Evolutionary conservation across 2,113 vertebrate genomes (phyloP).

Genomic region (Tricholaema leucomelas): DNA sequence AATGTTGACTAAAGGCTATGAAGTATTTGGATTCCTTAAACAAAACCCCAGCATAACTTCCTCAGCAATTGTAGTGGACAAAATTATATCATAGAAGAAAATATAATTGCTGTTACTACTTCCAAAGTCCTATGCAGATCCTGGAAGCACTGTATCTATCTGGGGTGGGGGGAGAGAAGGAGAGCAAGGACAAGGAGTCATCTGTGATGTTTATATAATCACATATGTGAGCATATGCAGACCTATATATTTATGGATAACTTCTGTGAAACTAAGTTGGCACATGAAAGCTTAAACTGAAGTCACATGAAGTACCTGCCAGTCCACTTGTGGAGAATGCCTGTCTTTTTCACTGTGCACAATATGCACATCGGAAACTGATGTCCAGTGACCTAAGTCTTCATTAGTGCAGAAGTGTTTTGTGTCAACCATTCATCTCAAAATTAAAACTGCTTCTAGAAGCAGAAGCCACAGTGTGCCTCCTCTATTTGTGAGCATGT

Average conservation of each 20-base stretch:
- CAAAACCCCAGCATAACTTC: not conserved
- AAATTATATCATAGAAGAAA: not conserved
- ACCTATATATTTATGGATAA: not conserved
- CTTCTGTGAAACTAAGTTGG: not conserved
- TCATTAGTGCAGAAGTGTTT: not conserved
- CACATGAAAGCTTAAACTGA: not conserved
- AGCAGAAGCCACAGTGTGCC: not conserved
- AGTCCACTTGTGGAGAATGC: not conserved
- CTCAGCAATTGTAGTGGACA: not conserved
- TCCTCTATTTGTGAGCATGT: not conserved
- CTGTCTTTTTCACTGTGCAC: rapidly evolving
- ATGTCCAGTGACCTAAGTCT: not conserved
- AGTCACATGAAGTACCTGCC: not conserved
- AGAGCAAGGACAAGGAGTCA: too few relatives aligned
- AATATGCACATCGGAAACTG: not conserved
- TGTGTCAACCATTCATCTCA: not conserved
- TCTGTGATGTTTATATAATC: not conserved
- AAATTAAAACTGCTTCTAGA: not conserved
- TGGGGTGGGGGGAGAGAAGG: not conserved
- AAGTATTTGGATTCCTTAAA: not conserved
- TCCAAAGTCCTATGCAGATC: not conserved
- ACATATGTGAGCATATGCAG: not conserved
- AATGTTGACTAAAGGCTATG: not conserved
- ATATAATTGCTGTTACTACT: not conserved
- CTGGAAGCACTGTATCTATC: not conserved